A percentile compares a stretch with the other conserved stretches of the same genome.
These are phyloP conservation scores for Enteromius anoplus DNA, from an alignment of 2,797 vertebrate genomes.

Conservation along the genomic window DNA sequence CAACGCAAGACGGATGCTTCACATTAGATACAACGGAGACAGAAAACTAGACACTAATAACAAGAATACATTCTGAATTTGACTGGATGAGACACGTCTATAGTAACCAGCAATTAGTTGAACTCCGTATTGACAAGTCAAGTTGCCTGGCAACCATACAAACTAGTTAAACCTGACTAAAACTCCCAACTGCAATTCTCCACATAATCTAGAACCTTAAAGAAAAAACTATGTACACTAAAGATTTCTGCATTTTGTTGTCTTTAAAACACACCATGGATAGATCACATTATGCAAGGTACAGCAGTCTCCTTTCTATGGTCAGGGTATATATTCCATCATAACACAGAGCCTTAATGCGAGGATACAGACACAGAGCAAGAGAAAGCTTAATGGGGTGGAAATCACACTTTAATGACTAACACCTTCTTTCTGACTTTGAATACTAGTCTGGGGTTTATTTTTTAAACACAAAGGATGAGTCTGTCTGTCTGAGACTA, in stretches of 20 bases:
- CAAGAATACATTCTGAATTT: neutral
- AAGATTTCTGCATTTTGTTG: neutral
- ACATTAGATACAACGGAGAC: neutral
- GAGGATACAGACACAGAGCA: neutral
- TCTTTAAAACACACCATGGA: neutral
- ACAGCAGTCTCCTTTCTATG: constrained; percentile 6
- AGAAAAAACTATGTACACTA: neutral
- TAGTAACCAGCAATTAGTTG: neutral
- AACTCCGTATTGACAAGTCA: neutral
- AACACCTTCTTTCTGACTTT: constrained; percentile 5
- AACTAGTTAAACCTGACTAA: neutral
- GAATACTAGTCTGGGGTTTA: constrained; percentile 3
- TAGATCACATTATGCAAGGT: neutral
- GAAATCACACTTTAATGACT: constrained; percentile 33
- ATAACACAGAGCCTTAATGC: constrained; percentile 8
- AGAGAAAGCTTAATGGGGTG: constrained; percentile 27
- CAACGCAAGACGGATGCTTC: neutral
- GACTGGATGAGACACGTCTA: neutral
- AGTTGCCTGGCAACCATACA: neutral
- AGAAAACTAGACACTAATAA: neutral
- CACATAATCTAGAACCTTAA: neutral
- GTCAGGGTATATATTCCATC: constrained; percentile 20
- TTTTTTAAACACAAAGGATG: neutral
- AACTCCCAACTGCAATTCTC: neutral
- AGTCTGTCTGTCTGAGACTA: neutral